Conservation (phyloP, 2,797 vertebrate species). For the Crypturellus tataupa region DNA sequence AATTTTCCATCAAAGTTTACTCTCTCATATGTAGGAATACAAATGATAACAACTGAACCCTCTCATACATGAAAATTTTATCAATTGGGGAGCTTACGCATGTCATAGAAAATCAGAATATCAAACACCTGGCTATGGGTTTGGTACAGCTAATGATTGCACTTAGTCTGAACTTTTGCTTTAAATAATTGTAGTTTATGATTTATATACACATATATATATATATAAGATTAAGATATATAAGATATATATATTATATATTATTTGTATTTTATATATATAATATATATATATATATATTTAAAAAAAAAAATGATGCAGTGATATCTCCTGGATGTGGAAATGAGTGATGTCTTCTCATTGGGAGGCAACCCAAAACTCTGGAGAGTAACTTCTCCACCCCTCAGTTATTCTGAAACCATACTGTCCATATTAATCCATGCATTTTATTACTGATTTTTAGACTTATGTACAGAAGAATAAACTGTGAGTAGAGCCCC, state of each 20-base stretch:
- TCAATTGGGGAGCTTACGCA: no score
- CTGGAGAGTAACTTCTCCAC: not conserved
- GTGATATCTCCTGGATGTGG: not conserved
- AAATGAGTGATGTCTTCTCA: not conserved
- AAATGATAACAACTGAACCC: not conserved
- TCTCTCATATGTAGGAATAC: no score
- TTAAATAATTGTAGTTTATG: not conserved
- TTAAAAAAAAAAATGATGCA: not conserved
- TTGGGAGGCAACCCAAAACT: not conserved
- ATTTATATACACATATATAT: not conserved
- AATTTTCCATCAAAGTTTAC: not conserved
- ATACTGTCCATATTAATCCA: not conserved
- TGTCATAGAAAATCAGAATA: not conserved
- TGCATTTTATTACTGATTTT: not conserved
- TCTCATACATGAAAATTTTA: no score
- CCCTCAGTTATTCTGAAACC: not conserved
- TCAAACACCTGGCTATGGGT: not conserved
- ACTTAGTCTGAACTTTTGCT: not conserved
- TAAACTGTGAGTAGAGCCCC: not conserved
- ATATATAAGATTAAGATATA: no score
- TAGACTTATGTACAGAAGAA: not conserved
- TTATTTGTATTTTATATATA: no score
- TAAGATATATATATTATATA: no score
- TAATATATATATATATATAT: no score
- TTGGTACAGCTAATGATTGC: not conserved